Conservation (phyloP, 1,140 invertebrate genomes). For the Neotoxoptera formosana region DNA sequence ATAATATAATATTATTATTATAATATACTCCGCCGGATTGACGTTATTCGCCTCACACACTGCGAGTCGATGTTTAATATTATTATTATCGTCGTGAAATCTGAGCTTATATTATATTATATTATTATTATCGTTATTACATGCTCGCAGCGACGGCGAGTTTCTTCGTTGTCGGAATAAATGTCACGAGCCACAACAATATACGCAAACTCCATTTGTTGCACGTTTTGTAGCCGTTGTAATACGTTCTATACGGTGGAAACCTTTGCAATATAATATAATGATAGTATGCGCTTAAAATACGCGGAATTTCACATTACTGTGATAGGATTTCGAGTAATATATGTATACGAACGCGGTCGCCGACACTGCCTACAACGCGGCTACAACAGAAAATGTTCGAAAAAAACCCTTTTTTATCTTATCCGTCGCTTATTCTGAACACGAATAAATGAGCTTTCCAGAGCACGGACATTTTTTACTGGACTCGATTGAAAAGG, state of each 20-base stretch:
- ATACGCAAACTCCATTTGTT: not conserved
- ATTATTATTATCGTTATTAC: too few relatives aligned
- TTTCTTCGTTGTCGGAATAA: not conserved
- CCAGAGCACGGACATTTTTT: not conserved
- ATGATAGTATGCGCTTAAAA: not conserved
- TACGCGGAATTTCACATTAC: fast-evolving
- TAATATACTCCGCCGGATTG: too few relatives aligned
- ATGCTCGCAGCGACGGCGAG: too few relatives aligned
- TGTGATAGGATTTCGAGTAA: not conserved
- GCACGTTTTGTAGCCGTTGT: not conserved
- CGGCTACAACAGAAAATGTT: not conserved
- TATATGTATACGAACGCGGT: too few relatives aligned
- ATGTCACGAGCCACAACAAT: not conserved
- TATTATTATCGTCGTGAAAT: not conserved
- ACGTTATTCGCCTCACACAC: too few relatives aligned
- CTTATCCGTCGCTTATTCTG: not conserved
- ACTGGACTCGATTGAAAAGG: not conserved
- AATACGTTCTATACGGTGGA: not conserved
- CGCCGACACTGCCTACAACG: too few relatives aligned
- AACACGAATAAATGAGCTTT: not conserved
- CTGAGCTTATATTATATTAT: not conserved
- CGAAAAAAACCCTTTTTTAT: not conserved
- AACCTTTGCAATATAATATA: too few relatives aligned
- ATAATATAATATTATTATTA: too few relatives aligned
- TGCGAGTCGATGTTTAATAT: not conserved